These are phyloP conservation scores for Macrotis lagotis DNA, from an alignment of 2,113 vertebrate genomes.

Conservation along the genomic window DNA sequence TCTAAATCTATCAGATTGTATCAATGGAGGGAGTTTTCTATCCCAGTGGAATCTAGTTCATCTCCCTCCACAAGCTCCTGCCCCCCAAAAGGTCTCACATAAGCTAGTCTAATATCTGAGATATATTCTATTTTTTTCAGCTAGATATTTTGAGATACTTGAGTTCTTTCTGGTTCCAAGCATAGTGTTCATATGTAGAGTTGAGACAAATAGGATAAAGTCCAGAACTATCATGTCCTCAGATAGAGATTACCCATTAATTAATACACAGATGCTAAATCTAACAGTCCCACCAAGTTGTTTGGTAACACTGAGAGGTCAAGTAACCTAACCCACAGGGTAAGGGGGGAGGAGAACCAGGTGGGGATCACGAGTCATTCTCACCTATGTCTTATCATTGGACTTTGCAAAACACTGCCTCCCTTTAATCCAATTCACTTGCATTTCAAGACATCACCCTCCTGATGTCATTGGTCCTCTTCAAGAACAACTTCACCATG, in stretches of 20 bases:
- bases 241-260: not conserved
- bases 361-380: too few species aligned
- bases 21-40: not conserved
- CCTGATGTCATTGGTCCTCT: not conserved
- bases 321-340: too few species aligned
- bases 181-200: not conserved
- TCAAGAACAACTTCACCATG: not conserved
- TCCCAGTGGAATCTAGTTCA: not conserved
- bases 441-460: too few species aligned
- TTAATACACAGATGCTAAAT: too few species aligned
- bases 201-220: not conserved
- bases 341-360: too few species aligned
- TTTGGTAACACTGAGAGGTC: too few species aligned
- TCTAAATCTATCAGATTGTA: not conserved
- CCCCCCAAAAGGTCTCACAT: not conserved
- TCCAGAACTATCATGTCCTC: not conserved
- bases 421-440: too few species aligned
- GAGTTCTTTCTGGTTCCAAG: not conserved
- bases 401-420: too few species aligned
- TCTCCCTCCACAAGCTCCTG: not conserved
- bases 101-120: not conserved
- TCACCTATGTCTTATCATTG: too few species aligned
- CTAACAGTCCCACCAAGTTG: too few species aligned
- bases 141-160: not conserved
- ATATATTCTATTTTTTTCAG: not conserved